Conservation (phyloP, 2,797 vertebrate species). For the Petrocephalus schoutedeni region DNA sequence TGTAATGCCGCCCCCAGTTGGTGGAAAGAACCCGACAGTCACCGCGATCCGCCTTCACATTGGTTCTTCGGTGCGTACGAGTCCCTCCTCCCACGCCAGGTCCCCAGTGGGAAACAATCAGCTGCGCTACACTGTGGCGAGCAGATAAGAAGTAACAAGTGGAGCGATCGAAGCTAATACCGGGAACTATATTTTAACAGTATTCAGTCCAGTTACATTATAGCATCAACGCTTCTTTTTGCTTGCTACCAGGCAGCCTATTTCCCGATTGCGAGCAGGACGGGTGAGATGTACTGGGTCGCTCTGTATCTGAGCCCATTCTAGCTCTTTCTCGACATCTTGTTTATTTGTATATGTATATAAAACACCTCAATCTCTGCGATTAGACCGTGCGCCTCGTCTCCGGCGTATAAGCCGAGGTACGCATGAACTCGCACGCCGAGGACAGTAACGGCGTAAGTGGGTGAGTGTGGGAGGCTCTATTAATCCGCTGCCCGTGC, state of each 20-base stretch:
- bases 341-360: neutral
- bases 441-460: neutral
- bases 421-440: neutral
- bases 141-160: conserved; percentile 3
- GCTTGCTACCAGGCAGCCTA: neutral
- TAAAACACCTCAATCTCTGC: neutral
- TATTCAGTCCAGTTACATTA: neutral
- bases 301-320: neutral
- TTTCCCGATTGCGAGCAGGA: neutral
- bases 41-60: neutral
- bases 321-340: neutral
- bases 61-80: neutral
- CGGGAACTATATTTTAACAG: neutral
- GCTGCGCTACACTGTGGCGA: neutral
- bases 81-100: neutral
- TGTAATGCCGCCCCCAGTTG: neutral
- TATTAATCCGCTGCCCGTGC: neutral
- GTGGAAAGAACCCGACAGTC: neutral
- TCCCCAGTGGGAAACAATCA: neutral
- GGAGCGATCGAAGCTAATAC: neutral
- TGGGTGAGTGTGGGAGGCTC: neutral
- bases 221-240: neutral
- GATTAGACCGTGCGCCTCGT: neutral
- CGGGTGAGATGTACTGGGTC: neutral
- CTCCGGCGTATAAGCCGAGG: neutral